These are phyloP conservation scores for Dromius quadrimaculatus DNA, from an alignment of 2,888 invertebrate species.

Conservation along the genomic window DNA sequence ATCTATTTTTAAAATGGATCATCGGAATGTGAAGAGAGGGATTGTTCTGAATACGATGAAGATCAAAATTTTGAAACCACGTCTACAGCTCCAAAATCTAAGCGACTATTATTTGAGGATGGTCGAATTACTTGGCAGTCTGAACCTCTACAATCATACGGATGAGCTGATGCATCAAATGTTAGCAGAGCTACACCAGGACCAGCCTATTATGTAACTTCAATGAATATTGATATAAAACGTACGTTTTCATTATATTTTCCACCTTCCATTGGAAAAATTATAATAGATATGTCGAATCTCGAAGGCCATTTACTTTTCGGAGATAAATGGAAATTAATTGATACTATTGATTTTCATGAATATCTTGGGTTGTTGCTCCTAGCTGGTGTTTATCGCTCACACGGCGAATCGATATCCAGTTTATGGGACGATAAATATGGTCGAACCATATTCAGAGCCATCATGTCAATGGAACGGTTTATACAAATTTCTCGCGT, in stretches of 20 bases:
- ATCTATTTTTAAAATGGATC: no score
- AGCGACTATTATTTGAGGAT: no score
- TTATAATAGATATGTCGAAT: not conserved
- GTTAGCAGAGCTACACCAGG: not conserved
- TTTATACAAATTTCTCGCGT: constrained; percentile 26
- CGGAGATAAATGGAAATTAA: not conserved
- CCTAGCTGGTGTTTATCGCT: constrained; percentile 37
- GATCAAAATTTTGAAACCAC: no score
- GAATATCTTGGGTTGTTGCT: constrained; percentile 40
- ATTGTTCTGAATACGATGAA: no score
- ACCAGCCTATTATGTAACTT: not conserved
- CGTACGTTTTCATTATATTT: not conserved
- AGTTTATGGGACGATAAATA: constrained; percentile 25
- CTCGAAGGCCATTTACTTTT: not conserved
- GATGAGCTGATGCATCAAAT: not conserved
- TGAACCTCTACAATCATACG: no score
- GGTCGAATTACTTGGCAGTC: no score
- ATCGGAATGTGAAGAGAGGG: no score
- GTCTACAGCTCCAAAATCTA: no score
- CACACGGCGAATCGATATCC: not conserved
- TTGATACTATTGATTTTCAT: not conserved
- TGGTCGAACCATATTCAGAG: constrained; percentile 26
- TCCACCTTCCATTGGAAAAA: not conserved
- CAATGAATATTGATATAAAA: not conserved
- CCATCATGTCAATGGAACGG: constrained; percentile 25